These are phyloP conservation scores for Myotis pilosus DNA, from an alignment of 2,797 vertebrate genomes.

Conservation along the genomic window DNA sequence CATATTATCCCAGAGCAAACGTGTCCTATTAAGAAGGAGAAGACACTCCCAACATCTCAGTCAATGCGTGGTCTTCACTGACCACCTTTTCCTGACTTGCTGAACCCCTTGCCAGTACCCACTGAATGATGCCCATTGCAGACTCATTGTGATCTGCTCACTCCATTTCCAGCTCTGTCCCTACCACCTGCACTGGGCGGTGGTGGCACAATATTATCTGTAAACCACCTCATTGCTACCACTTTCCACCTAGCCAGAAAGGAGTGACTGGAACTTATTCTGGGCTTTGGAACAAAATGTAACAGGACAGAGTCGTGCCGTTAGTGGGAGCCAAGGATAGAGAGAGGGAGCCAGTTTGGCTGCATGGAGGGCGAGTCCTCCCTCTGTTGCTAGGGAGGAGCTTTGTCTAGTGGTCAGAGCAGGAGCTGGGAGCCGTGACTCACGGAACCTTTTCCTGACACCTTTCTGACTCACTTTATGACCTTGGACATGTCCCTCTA, in stretches of 20 bases:
- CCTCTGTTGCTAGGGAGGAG: constrained; percentile 63
- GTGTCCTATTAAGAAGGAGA: neutral
- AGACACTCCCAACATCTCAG: neutral
- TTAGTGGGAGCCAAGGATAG: constrained; percentile 35
- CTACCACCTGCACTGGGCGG: neutral
- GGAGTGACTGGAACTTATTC: constrained; percentile 19
- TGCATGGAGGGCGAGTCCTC: neutral
- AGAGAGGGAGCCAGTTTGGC: constrained; percentile 39
- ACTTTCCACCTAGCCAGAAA: neutral
- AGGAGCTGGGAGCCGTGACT: constrained; percentile 48
- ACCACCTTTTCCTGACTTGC: neutral
- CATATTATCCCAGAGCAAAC: neutral
- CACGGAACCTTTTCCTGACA: neutral
- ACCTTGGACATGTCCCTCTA: constrained; percentile 39
- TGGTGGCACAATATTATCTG: neutral
- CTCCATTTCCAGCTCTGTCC: accelerated
- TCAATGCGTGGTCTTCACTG: neutral
- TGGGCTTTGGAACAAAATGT: constrained; percentile 57
- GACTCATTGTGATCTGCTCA: no score
- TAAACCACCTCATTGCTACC: neutral
- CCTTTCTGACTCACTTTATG: constrained; percentile 63
- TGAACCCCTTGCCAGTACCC: neutral
- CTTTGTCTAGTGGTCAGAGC: constrained; percentile 42
- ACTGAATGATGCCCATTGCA: neutral
- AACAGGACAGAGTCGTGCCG: constrained; percentile 12